Evolutionary conservation across 1,140 invertebrate species (phyloP), one percentile per base, ranked within the genome.

Genomic region (Drosophila miranda): DNA sequence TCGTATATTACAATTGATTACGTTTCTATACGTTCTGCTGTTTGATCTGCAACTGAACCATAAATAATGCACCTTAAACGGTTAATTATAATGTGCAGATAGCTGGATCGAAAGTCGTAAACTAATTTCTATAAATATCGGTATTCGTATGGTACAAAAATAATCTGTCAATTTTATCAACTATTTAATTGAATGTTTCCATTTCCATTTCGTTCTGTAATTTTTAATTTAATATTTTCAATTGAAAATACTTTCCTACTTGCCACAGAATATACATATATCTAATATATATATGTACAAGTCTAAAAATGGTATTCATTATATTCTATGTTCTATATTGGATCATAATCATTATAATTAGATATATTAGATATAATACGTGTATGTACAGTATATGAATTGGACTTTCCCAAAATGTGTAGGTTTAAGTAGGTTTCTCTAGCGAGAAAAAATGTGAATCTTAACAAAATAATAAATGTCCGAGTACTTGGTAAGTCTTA

Each of bases 111-210:
- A 38, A 16, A 66, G 64, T 63, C 21, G 42, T 41, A 16, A 68
- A 67, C 60, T 53, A 42, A 16, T 52, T 7, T 26, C 21, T 52
- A 42, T 41, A 30, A 34, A 41, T 42, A 49, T 21, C 49, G 43
- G n/a, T 55, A 57, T 77, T 60, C 51, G 38, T 82, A 82, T 82
- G 55, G 78, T 82, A 82, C 78, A 82, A 82, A 82, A 82, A 82
- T 82, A 82, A 68, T 74, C 42, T 58, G 19, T 59, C 50, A 72
- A 26, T 46, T 53, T 82, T 34, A 59, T 38, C 8, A n/a, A 41
- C 43, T 68, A 68, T 21, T 26, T 68, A 42, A 68, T 67, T 68
- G 50, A 67, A 56, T 26, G 28, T 45, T 30, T 19, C 19, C 19
- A 19, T 19, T 19, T 16, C 26, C 34, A 5, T 38, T 55, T 68